These are phyloP conservation scores for Arctopsyche grandis DNA, from an alignment of 1,140 invertebrate species.

Conservation along the genomic window DNA sequence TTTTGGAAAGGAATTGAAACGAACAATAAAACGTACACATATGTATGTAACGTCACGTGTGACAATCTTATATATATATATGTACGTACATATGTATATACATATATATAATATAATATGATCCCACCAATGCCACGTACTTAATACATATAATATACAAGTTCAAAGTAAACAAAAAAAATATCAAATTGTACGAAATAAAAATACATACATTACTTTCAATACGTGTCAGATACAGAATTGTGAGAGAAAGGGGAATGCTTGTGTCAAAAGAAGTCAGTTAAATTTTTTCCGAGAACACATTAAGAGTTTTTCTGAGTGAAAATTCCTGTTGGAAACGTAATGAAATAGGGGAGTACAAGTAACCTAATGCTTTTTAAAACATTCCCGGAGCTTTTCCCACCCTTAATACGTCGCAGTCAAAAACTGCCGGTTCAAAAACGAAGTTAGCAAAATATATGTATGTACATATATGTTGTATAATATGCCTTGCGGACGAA, in stretches of 20 bases:
- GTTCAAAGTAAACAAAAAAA: too few relatives aligned
- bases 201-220: neutral
- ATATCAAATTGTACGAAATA: too few relatives aligned
- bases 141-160: too few relatives aligned
- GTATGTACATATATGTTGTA: neutral
- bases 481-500: too few relatives aligned
- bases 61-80: too few relatives aligned
- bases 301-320: conserved; percentile 20
- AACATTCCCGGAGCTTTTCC: conserved; percentile 8
- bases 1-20: too few relatives aligned
- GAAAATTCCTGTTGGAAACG: conserved; percentile 37
- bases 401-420: neutral
- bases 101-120: too few relatives aligned
- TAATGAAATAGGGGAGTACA: conserved; percentile 33
- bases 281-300: neutral
- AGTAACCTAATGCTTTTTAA: conserved; percentile 33
- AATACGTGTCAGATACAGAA: neutral
- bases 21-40: too few relatives aligned
- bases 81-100: too few relatives aligned
- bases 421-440: conserved; percentile 15
- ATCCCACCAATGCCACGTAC: too few relatives aligned
- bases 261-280: neutral
- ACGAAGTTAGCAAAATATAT: conserved; percentile 10
- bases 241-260: neutral
- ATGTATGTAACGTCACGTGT: too few relatives aligned